Evolutionary conservation across 2,797 vertebrate species (phyloP).

Genomic region (Botia almorhae): DNA sequence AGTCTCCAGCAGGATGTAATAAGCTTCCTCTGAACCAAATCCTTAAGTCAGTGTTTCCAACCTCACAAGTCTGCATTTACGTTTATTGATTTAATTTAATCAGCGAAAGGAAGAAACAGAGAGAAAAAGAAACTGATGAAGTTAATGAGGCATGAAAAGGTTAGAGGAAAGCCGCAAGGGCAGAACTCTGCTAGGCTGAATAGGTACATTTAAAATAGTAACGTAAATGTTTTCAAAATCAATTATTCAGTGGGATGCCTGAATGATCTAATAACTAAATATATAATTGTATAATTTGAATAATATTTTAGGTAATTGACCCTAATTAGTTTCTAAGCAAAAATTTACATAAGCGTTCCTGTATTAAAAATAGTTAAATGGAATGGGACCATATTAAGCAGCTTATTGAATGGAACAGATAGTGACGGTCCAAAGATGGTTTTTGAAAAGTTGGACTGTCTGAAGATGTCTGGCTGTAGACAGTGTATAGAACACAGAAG

Average conservation of each 20-base stretch:
- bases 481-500: no score
- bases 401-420: neutral
- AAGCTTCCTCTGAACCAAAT: conserved; percentile 28
- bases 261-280: no score
- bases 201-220: neutral
- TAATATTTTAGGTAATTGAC: no score
- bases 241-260: no score
- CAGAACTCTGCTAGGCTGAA: neutral
- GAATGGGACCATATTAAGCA: neutral
- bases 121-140: conserved; percentile 8
- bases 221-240: no score
- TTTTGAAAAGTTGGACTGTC: neutral
- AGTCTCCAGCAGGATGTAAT: conserved; percentile 5
- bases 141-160: conserved; percentile 14
- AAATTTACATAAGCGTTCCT: neutral
- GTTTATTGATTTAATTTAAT: conserved; percentile 32
- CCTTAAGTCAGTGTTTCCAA: conserved; percentile 49
- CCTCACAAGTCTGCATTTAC: conserved; percentile 40
- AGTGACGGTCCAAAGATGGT: neutral
- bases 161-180: neutral
- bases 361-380: neutral
- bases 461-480: no score
- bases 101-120: conserved; percentile 13
- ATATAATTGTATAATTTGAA: no score
- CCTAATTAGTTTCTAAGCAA: no score